Evolutionary conservation across 2,888 invertebrate species (phyloP).

Genomic region (Sinohyriopsis cumingii): DNA sequence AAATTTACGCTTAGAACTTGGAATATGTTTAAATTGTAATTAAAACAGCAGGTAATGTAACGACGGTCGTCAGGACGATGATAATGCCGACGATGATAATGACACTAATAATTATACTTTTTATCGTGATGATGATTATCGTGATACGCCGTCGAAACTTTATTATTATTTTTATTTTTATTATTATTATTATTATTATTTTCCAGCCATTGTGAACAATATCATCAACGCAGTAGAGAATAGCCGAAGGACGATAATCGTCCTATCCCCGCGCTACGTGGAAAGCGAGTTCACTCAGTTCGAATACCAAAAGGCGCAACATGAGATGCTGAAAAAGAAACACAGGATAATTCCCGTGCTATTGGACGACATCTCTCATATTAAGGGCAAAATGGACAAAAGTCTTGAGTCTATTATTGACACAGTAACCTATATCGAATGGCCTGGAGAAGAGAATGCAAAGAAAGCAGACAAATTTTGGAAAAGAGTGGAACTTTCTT

Average conservation of each 20-base stretch:
- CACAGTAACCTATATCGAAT: conserved; percentile 55
- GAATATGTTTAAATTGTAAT: too few relatives aligned
- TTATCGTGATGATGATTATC: too few relatives aligned
- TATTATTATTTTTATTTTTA: too few relatives aligned
- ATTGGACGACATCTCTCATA: conserved; percentile 43
- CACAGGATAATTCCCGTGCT: conserved; percentile 60
- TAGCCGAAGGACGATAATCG: conserved; percentile 54
- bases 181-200: not conserved
- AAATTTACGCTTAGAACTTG: too few relatives aligned
- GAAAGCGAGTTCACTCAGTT: conserved; percentile 56
- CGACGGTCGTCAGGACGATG: too few relatives aligned
- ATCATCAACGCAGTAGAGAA: conserved; percentile 58
- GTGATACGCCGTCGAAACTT: too few relatives aligned
- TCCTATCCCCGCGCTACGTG: conserved; percentile 54
- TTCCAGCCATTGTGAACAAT: conserved; percentile 59
- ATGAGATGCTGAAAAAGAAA: conserved; percentile 58
- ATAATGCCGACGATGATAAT: too few relatives aligned
- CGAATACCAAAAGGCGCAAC: conserved; percentile 61
- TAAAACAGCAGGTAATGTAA: too few relatives aligned
- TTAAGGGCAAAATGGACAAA: conserved; percentile 40
- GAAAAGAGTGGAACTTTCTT: conserved; percentile 50
- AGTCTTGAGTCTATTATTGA: conserved; percentile 49
- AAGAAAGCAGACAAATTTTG: conserved; percentile 50
- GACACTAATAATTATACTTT: too few relatives aligned
- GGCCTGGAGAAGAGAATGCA: conserved; percentile 37